phyloP scores from a whole-genome alignment of 2,797 vertebrate species.

The Lophius americanus region DNA sequence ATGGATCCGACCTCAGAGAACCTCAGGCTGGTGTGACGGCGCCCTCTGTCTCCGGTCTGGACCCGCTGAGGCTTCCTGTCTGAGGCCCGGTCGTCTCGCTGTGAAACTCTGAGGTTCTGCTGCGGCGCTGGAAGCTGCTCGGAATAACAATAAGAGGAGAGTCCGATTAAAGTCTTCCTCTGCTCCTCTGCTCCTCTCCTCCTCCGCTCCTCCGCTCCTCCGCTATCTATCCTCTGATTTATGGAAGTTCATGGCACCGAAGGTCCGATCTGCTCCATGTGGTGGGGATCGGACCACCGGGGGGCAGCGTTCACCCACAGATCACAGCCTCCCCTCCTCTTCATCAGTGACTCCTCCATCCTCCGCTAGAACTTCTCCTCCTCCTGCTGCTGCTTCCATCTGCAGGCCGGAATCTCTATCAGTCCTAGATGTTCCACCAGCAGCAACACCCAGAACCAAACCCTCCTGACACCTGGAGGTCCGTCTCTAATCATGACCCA shows the following conservation, averaged over 20 bases:
- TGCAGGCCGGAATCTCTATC: conserved; percentile 15
- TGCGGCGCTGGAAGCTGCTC: conserved; percentile 21
- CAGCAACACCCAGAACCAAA: too few relatives aligned
- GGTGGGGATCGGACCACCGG: conserved; percentile 12
- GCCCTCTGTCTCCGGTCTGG: too few relatives aligned
- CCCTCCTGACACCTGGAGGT: too few relatives aligned
- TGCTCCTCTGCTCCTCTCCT: conserved; percentile 3
- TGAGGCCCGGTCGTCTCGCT: too few relatives aligned
- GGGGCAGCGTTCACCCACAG: conserved; percentile 33
- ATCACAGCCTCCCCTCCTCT: neutral
- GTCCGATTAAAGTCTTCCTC: conserved; percentile 30
- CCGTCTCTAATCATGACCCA: too few relatives aligned
- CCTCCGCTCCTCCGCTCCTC: neutral
- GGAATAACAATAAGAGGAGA: conserved; percentile 45
- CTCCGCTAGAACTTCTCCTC: neutral
- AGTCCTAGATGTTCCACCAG: neutral
- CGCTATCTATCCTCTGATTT: neutral
- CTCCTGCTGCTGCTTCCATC: conserved; percentile 27
- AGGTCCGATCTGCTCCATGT: neutral
- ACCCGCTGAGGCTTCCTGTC: too few relatives aligned
- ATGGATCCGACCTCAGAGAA: too few relatives aligned
- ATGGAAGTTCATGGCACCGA: neutral
- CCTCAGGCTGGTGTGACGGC: too few relatives aligned
- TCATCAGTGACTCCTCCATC: too few relatives aligned
- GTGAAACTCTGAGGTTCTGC: conserved; percentile 11